Evolutionary conservation across 1,140 invertebrate genomes (phyloP).

Genomic region (Apocrypta bakeri): DNA sequence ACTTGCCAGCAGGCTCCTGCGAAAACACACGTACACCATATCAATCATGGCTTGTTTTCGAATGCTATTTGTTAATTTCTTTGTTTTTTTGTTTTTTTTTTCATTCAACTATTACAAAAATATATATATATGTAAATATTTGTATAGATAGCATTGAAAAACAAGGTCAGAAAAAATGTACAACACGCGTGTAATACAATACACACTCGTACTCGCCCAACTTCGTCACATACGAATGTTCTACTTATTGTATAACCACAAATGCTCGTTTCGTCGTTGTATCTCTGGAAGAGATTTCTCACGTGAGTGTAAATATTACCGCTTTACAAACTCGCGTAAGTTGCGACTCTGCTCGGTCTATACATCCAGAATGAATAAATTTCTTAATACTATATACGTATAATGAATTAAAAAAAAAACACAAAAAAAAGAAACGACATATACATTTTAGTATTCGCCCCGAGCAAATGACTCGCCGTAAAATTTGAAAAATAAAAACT

Average conservation of each 20-base stretch:
- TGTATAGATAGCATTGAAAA: constrained; percentile 52
- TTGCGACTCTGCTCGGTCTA: neutral
- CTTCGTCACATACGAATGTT: constrained; percentile 19
- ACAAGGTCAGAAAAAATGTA: constrained; percentile 47
- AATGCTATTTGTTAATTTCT: neutral
- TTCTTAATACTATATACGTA: neutral
- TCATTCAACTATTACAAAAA: constrained; percentile 56
- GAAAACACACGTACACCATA: constrained; percentile 22
- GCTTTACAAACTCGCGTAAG: neutral
- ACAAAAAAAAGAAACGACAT: too few species aligned
- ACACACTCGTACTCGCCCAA: neutral
- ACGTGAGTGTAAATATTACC: neutral
- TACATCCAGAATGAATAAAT: neutral
- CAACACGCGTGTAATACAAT: neutral
- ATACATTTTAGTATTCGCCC: neutral
- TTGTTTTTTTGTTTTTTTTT: neutral
- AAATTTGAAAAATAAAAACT: neutral
- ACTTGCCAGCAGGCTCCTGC: neutral
- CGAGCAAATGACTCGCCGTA: neutral
- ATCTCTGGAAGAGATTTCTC: neutral
- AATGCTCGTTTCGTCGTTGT: neutral
- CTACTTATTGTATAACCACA: constrained; percentile 16
- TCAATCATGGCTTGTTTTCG: neutral
- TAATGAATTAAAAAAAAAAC: neutral
- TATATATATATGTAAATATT: too few species aligned